phyloP scores from a whole-genome alignment of 1,140 invertebrate species.

The Dendroctonus ponderosae region DNA sequence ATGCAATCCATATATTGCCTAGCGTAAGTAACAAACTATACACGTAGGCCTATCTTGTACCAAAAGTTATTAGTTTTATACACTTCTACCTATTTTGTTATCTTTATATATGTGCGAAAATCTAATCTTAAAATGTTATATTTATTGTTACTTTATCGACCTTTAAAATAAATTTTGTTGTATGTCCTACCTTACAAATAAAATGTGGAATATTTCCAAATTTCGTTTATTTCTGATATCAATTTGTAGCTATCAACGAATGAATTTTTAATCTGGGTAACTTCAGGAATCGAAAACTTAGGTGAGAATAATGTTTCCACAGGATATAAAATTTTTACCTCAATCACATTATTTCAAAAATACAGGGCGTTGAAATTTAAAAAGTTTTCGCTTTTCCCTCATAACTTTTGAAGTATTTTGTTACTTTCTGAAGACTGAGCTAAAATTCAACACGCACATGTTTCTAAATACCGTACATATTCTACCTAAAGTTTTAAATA shows the following conservation, averaged over 20 bases:
- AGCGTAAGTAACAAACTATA: slow-evolving; percentile 46
- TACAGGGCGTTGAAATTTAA: no score
- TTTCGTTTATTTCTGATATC: slow-evolving; percentile 6
- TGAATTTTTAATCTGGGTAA: no score
- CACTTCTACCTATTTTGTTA: slow-evolving; percentile 46
- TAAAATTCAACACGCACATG: background rate
- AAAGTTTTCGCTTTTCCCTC: no score
- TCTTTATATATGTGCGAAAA: slow-evolving; percentile 41
- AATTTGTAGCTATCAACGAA: no score
- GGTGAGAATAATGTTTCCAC: no score
- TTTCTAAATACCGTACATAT: no score
- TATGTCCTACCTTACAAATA: slow-evolving; percentile 41
- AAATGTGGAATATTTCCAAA: slow-evolving; percentile 43
- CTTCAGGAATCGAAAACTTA: no score
- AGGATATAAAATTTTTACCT: no score
- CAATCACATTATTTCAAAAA: no score
- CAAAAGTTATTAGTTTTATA: slow-evolving; percentile 47
- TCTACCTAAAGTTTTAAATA: no score
- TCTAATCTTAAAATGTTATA: slow-evolving; percentile 39
- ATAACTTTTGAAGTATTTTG: no score
- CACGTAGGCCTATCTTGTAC: slow-evolving; percentile 49
- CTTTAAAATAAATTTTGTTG: slow-evolving; percentile 34
- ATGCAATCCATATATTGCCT: slow-evolving; percentile 43
- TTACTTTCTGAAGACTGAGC: no score
- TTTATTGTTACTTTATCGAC: slow-evolving; percentile 37